Percentiles rank a stretch among this genome's conserved stretches.
These are phyloP conservation scores for Mimumesa dahlbomi DNA, from an alignment of 2,888 invertebrate genomes.

Conservation along the genomic window DNA sequence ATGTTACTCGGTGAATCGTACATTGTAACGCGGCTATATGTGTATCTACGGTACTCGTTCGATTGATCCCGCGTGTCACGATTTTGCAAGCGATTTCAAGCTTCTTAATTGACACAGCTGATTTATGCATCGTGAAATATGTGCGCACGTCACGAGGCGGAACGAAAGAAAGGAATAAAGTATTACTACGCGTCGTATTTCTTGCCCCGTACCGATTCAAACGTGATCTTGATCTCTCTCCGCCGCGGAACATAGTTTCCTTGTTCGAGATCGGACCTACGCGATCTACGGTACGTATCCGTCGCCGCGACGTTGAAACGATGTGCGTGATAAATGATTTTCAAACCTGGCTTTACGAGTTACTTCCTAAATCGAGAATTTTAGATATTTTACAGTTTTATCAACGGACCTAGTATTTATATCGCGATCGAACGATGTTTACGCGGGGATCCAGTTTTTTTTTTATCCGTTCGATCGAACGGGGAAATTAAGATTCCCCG, in stretches of 20 bases:
- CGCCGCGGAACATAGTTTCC: constrained; percentile 11
- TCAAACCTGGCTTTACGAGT: too few species aligned
- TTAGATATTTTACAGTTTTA: neutral
- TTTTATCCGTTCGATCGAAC: too few species aligned
- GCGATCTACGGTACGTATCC: too few species aligned
- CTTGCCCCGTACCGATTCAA: constrained; percentile 23
- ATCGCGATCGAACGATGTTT: too few species aligned
- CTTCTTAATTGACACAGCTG: constrained; percentile 34
- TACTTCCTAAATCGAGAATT: too few species aligned
- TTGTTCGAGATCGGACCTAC: constrained; percentile 7
- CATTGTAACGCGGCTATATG: too few species aligned
- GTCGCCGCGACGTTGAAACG: too few species aligned
- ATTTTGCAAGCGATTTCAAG: constrained; percentile 17
- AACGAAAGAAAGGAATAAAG: constrained; percentile 20
- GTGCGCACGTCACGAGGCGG: constrained; percentile 18
- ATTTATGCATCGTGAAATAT: constrained; percentile 30
- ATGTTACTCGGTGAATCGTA: neutral
- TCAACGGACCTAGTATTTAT: too few species aligned
- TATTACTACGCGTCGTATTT: constrained; percentile 1
- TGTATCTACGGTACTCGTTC: too few species aligned
- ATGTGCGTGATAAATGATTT: too few species aligned
- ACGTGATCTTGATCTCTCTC: constrained; percentile 32
- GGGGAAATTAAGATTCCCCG: neutral
- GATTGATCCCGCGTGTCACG: neutral
- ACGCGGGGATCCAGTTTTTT: too few species aligned